phyloP scores from a whole-genome alignment of 2,113 vertebrate species.

The Megaceryle maxima region DNA sequence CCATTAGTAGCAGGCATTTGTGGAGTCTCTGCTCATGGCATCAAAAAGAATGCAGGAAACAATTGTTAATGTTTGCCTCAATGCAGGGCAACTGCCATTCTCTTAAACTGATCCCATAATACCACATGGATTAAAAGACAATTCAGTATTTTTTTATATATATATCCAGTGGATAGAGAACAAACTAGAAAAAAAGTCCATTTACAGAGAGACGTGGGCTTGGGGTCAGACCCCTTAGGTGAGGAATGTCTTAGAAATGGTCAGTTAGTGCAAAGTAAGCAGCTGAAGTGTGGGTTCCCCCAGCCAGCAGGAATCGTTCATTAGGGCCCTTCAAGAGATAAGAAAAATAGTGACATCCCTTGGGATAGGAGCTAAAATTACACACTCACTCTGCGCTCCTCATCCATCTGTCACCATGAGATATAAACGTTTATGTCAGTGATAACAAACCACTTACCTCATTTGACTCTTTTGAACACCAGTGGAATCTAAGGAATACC shows the following conservation, averaged over 20 bases:
- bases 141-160: not conserved
- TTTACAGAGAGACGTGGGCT: not conserved
- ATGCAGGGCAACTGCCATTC: not conserved
- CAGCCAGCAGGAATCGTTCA: slow-evolving; percentile 6
- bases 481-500: slow-evolving; percentile 45
- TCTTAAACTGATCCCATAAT: not conserved
- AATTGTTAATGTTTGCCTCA: not conserved
- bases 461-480: slow-evolving; percentile 40
- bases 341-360: slow-evolving; percentile 11
- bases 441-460: slow-evolving; percentile 60
- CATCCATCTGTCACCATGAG: slow-evolving; percentile 50
- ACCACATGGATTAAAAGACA: not conserved
- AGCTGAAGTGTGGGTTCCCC: not conserved
- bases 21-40: not conserved
- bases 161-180: not conserved
- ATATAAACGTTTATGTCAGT: slow-evolving; percentile 66
- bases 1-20: not conserved
- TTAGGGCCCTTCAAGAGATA: slow-evolving; percentile 38
- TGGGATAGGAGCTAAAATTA: slow-evolving; percentile 53
- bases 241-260: not conserved
- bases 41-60: not conserved
- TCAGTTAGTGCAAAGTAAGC: slow-evolving; percentile 19
- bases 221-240: not conserved
- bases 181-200: not conserved
- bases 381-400: slow-evolving; percentile 30